A percentile compares a stretch with the other conserved stretches of the same genome.
Evolutionary conservation across 2,113 vertebrate genomes (phyloP).

Genomic region (Pheucticus melanocephalus): DNA sequence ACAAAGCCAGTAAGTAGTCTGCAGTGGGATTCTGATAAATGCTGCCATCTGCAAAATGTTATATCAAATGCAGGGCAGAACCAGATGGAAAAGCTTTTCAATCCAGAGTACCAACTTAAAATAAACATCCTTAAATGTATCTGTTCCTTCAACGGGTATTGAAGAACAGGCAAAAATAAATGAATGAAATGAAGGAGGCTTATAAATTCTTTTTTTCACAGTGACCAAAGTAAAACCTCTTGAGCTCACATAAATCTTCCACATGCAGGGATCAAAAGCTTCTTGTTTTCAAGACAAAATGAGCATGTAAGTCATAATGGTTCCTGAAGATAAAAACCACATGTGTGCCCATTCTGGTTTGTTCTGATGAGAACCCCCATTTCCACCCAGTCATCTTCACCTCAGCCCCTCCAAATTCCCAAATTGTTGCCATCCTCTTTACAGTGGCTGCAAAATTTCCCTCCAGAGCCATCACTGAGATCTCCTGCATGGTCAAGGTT

Average conservation of each 20-base stretch:
- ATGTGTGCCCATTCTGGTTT: background rate
- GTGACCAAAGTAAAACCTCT: slow-evolving; percentile 14
- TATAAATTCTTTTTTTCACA: background rate
- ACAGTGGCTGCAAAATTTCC: background rate
- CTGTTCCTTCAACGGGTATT: slow-evolving; percentile 19
- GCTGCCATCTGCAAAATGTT: slow-evolving; percentile 63
- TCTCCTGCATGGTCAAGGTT: background rate
- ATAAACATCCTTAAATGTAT: slow-evolving; percentile 53
- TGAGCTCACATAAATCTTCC: background rate
- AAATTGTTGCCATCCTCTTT: background rate
- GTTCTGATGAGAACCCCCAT: background rate
- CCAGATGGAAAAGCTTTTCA: slow-evolving; percentile 60
- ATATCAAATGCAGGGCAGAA: slow-evolving; percentile 38
- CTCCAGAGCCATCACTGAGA: background rate
- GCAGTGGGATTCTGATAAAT: slow-evolving; percentile 52
- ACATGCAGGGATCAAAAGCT: background rate
- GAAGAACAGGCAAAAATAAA: slow-evolving; percentile 35
- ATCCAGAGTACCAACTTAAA: slow-evolving; percentile 52
- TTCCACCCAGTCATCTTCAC: background rate
- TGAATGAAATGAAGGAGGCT: slow-evolving; percentile 21
- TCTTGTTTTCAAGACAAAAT: slow-evolving; percentile 4
- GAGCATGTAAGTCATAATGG: background rate
- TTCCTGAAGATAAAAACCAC: background rate
- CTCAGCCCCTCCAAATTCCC: background rate
- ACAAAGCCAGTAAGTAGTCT: slow-evolving; percentile 35